Conservation (phyloP, 2,888 invertebrate genomes). For the Synanthedon formicaeformis region DNA sequence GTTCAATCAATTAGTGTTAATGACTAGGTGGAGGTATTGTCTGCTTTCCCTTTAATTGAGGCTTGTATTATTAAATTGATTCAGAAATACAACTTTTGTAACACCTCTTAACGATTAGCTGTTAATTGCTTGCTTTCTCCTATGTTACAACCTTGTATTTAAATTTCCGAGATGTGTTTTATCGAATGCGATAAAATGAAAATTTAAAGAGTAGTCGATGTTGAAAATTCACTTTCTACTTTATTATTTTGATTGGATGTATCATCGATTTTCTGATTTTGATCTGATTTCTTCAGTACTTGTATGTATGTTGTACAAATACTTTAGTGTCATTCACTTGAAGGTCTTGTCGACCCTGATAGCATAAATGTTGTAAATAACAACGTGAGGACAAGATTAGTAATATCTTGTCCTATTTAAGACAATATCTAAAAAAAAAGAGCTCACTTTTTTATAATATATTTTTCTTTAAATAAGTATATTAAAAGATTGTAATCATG, state of each 20-base stretch:
- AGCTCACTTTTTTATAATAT: background rate
- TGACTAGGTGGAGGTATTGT: conserved; percentile 31
- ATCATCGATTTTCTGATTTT: too few relatives aligned
- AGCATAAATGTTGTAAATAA: too few relatives aligned
- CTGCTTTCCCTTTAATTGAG: conserved; percentile 64
- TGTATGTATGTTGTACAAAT: too few relatives aligned
- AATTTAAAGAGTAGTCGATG: conserved; percentile 24
- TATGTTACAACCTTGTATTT: conserved; percentile 38
- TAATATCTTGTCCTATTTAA: too few relatives aligned
- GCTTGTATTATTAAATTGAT: conserved; percentile 60
- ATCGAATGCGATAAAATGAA: conserved; percentile 34
- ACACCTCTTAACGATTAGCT: conserved; percentile 46
- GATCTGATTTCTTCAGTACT: too few relatives aligned
- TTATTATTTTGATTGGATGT: conserved; percentile 5
- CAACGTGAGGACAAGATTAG: too few relatives aligned
- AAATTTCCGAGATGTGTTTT: conserved; percentile 35
- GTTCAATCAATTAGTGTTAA: conserved; percentile 20
- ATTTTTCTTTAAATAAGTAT: background rate
- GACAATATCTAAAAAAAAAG: background rate
- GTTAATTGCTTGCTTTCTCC: conserved; percentile 64
- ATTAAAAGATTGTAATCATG: too few relatives aligned
- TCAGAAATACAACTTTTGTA: conserved; percentile 59
- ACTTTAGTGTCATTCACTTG: too few relatives aligned
- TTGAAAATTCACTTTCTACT: conserved; percentile 15
- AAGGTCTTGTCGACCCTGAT: too few relatives aligned